These are phyloP conservation scores for Melopsittacus undulatus DNA, from an alignment of 2,797 vertebrate genomes.

Conservation along the genomic window DNA sequence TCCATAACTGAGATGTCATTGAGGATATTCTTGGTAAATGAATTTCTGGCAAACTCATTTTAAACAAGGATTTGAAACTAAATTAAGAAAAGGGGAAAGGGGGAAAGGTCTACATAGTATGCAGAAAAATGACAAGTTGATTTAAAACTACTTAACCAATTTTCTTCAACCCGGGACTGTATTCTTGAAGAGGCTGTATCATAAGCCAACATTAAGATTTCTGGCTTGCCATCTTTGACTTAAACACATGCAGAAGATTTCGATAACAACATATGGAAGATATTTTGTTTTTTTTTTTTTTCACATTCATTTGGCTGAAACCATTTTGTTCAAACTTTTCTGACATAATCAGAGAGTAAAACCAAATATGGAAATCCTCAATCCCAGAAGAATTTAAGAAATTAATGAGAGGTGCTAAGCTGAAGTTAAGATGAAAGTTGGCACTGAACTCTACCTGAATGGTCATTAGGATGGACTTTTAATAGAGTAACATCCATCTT, in stretches of 20 bases:
- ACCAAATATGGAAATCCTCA: slow-evolving; percentile 60
- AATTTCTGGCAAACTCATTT: slow-evolving; percentile 27
- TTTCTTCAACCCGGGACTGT: neutral
- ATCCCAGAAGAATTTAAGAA: slow-evolving; percentile 23
- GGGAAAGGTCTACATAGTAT: neutral
- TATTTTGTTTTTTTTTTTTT: neutral
- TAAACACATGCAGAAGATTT: slow-evolving; percentile 56
- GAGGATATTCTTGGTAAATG: slow-evolving; percentile 55
- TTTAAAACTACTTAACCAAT: slow-evolving; percentile 39
- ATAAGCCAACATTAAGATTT: slow-evolving; percentile 30
- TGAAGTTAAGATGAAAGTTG: slow-evolving; percentile 39
- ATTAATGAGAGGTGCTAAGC: slow-evolving; percentile 43
- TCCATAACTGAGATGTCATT: slow-evolving; percentile 37
- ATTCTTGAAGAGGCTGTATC: neutral
- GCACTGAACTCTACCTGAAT: slow-evolving; percentile 4
- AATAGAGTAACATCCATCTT: neutral
- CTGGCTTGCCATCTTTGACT: slow-evolving; percentile 52
- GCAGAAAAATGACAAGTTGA: slow-evolving; percentile 30
- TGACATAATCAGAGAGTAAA: slow-evolving; percentile 50
- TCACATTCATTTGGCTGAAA: slow-evolving; percentile 33
- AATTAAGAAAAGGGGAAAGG: neutral
- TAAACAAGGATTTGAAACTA: slow-evolving; percentile 27
- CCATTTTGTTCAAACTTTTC: slow-evolving; percentile 28
- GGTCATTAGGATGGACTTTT: slow-evolving; percentile 4
- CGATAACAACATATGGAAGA: slow-evolving; percentile 56